These are phyloP conservation scores for Stegana nigrithorax DNA, from an alignment of 2,888 invertebrate genomes.

Conservation along the genomic window DNA sequence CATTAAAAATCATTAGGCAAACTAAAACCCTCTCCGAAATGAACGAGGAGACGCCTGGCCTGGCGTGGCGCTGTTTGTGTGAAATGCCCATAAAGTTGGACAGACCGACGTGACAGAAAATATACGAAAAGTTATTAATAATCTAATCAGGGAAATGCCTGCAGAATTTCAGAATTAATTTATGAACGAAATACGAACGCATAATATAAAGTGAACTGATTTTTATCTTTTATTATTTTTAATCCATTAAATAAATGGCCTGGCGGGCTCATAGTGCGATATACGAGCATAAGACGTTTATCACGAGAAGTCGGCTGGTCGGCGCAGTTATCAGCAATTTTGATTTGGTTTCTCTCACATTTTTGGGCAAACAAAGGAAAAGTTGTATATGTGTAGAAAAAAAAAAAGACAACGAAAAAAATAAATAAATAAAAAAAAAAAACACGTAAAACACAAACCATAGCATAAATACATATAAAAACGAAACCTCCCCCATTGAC, in stretches of 20 bases:
- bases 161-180: constrained; percentile 53
- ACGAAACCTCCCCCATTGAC: neutral
- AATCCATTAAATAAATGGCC: constrained; percentile 61
- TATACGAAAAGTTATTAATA: constrained; percentile 31
- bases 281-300: neutral
- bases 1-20: too few relatives aligned
- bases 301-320: too few relatives aligned
- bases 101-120: too few relatives aligned
- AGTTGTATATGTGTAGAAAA: neutral
- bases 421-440: too few relatives aligned
- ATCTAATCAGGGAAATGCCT: constrained; percentile 15
- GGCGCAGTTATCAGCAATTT: neutral
- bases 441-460: too few relatives aligned
- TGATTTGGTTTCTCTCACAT: constrained; percentile 6
- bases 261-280: constrained; percentile 32
- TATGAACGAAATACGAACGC: constrained; percentile 42
- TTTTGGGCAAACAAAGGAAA: constrained; percentile 4
- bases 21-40: too few relatives aligned
- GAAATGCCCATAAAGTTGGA: too few relatives aligned
- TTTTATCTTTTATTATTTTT: constrained; percentile 52
- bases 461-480: neutral
- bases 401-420: constrained; percentile 1
- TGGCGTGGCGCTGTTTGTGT: too few relatives aligned
- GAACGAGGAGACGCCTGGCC: too few relatives aligned
- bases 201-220: constrained; percentile 38